Evolutionary conservation across 1,140 invertebrate genomes (phyloP).

Genomic region (Scaptomyza graminum): DNA sequence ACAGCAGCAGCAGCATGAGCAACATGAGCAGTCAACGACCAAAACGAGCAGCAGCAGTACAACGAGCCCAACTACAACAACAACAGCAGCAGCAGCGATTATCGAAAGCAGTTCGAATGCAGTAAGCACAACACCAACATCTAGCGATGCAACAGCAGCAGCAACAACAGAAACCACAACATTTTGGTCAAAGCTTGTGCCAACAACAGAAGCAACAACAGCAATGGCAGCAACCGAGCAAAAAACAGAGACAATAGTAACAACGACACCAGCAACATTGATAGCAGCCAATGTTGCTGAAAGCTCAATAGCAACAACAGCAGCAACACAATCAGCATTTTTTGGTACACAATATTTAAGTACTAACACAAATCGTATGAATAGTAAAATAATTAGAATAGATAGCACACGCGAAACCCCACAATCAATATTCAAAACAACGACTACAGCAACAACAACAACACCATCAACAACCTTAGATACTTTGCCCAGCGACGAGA

Average conservation of each 20-base stretch:
- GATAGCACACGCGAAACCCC: conserved; percentile 28
- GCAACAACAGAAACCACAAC: conserved; percentile 29
- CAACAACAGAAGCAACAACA: conserved; percentile 18
- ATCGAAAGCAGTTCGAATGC: conserved; percentile 18
- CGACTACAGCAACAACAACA: conserved; percentile 20
- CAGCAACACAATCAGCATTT: conserved; percentile 16
- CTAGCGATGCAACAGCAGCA: conserved; percentile 31
- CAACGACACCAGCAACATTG: conserved; percentile 17
- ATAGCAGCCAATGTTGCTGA: conserved; percentile 12
- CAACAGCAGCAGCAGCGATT: conserved; percentile 38
- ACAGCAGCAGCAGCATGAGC: conserved; percentile 37
- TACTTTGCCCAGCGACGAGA: conserved; percentile 15
- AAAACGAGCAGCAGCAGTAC: conserved; percentile 24
- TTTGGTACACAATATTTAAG: conserved; percentile 43
- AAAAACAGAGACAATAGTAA: conserved; percentile 14
- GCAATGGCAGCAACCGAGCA: conserved; percentile 6
- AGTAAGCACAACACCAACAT: conserved; percentile 18
- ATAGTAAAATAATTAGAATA: conserved; percentile 79
- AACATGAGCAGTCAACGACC: conserved; percentile 13
- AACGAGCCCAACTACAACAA: conserved; percentile 25
- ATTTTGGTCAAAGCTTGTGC: conserved; percentile 29
- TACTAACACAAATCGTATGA: conserved; percentile 73
- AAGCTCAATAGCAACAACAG: conserved; percentile 23
- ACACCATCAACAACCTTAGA: conserved; percentile 2
- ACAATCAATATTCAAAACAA: conserved; percentile 27